phyloP scores from a whole-genome alignment of 1,140 invertebrate genomes.

The Asobara japonica region DNA sequence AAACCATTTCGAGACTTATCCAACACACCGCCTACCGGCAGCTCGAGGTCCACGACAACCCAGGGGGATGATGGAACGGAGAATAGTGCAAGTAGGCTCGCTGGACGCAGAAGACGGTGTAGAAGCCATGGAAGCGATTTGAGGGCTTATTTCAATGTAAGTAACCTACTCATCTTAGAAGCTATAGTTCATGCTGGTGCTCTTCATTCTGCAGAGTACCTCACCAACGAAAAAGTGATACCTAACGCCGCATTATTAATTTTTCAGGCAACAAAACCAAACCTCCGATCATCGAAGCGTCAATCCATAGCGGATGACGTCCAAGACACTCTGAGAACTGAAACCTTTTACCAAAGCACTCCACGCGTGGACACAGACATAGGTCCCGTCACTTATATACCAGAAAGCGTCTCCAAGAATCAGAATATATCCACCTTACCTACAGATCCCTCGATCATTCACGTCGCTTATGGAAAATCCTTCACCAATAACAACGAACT shows the following conservation, averaged over 20 bases:
- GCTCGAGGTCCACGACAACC: conserved; percentile 40
- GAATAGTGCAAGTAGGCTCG: conserved; percentile 42
- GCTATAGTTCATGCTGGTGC: no score
- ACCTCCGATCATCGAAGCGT: conserved; percentile 51
- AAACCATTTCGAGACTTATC: conserved; percentile 61
- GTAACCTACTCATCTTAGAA: no score
- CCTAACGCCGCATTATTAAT: not conserved
- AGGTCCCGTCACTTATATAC: conserved; percentile 56
- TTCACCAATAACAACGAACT: conserved; percentile 52
- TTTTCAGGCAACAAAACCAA: conserved; percentile 58
- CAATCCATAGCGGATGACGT: conserved; percentile 50
- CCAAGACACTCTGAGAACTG: conserved; percentile 49
- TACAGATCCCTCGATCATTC: conserved; percentile 45
- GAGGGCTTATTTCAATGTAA: conserved; percentile 62
- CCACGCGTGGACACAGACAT: conserved; percentile 62
- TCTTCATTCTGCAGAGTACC: not conserved
- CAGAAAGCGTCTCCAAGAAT: conserved; percentile 24
- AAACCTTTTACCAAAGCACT: conserved; percentile 63
- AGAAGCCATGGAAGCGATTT: conserved; percentile 61
- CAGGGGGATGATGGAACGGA: conserved; percentile 17
- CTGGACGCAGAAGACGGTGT: conserved; percentile 55
- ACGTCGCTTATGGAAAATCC: conserved; percentile 39
- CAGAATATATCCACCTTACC: conserved; percentile 50
- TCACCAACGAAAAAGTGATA: not conserved
- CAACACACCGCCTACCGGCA: conserved; percentile 58